These are phyloP conservation scores for Heterotilapia buettikoferi DNA, from an alignment of 2,113 vertebrate genomes.

Conservation along the genomic window DNA sequence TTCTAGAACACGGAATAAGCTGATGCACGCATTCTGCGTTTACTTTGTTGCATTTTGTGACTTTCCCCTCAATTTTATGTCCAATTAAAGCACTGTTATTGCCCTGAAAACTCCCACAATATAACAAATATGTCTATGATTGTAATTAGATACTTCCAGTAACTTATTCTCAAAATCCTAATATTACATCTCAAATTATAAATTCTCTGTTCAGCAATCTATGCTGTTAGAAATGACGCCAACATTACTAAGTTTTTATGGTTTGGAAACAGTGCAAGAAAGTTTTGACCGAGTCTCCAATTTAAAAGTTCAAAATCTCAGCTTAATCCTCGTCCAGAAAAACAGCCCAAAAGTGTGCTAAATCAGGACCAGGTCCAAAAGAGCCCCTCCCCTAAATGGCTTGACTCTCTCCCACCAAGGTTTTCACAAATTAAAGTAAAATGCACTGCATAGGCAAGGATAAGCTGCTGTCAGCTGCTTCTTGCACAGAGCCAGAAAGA, in stretches of 20 bases:
- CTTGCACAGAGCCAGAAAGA: constrained; percentile 21
- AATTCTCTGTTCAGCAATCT: not conserved
- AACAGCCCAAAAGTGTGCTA: not conserved
- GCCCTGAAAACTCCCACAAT: not conserved
- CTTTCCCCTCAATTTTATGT: not conserved
- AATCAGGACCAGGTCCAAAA: constrained; percentile 9
- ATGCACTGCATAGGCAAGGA: constrained; percentile 65
- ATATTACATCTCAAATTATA: not conserved
- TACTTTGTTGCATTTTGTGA: not conserved
- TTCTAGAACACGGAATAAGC: constrained; percentile 10
- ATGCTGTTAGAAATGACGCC: not conserved
- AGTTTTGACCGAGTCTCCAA: not conserved
- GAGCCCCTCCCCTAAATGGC: not conserved
- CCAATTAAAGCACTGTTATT: not conserved
- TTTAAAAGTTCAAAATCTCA: not conserved
- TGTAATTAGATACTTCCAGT: not conserved
- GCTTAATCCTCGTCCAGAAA: not conserved
- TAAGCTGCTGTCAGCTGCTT: constrained; percentile 38
- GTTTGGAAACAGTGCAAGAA: not conserved
- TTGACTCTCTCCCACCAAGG: constrained; percentile 13
- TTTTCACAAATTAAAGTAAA: constrained; percentile 35
- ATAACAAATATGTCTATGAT: not conserved
- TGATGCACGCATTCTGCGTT: not conserved
- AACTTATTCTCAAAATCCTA: not conserved
- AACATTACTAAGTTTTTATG: not conserved